Evolutionary conservation across 2,113 vertebrate genomes (phyloP).

Genomic region (Dipodomys merriami): DNA sequence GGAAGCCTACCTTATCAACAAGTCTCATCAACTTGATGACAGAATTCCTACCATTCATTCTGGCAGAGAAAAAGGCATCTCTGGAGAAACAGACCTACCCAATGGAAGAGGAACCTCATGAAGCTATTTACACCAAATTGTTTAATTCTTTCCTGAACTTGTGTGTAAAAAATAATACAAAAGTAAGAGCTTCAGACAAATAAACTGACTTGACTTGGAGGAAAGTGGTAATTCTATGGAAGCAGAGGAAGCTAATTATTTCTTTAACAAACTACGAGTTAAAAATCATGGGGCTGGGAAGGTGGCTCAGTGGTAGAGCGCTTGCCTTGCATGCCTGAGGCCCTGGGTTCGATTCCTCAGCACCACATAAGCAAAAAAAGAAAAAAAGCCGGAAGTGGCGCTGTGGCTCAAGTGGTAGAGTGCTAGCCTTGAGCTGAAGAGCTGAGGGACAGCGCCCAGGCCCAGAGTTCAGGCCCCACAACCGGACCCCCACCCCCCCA

Average conservation of each 20-base stretch:
- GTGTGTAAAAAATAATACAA: background rate
- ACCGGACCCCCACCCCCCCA: no score
- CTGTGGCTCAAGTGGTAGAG: no score
- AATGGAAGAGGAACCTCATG: constrained; percentile 28
- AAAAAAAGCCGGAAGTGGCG: no score
- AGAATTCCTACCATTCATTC: background rate
- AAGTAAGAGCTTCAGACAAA: constrained; percentile 51
- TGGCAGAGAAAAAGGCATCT: background rate
- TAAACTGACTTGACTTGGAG: background rate
- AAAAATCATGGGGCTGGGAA: no score
- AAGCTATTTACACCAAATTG: background rate
- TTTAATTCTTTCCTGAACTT: constrained; percentile 25
- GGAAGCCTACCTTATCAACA: background rate
- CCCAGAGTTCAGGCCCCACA: no score
- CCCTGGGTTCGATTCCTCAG: no score
- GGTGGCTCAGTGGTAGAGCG: no score
- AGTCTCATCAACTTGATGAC: background rate
- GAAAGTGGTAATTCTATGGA: background rate
- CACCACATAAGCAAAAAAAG: no score
- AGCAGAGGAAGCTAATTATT: background rate
- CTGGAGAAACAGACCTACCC: constrained; percentile 17
- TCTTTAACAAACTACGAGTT: background rate
- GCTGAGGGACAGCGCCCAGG: no score
- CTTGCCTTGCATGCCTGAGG: no score
- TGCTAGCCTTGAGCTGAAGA: no score